Evolutionary conservation across 2,888 invertebrate species (phyloP).

Genomic region (Hirtodrosophila duncani): DNA sequence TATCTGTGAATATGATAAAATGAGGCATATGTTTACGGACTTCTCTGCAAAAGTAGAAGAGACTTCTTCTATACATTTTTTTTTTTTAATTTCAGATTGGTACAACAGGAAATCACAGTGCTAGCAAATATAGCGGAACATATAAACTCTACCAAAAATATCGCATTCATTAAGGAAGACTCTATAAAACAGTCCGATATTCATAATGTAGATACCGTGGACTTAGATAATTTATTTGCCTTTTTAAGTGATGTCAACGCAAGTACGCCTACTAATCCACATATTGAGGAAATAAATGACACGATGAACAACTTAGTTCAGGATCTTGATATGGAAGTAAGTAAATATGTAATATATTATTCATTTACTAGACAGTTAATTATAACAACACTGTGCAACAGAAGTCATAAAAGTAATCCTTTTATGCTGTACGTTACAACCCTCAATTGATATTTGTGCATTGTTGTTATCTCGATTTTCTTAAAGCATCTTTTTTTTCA

Average conservation of each 20-base stretch:
- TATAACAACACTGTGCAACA: too few relatives aligned
- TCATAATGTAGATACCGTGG: constrained; percentile 85
- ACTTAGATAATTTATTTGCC: constrained; percentile 92
- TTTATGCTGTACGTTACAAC: too few relatives aligned
- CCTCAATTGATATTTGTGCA: too few relatives aligned
- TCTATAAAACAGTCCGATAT: constrained; percentile 54
- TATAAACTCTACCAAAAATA: constrained; percentile 81
- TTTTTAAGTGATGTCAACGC: constrained; percentile 89
- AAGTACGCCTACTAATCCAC: constrained; percentile 81
- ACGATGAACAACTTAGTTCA: constrained; percentile 90
- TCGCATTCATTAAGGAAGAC: constrained; percentile 9
- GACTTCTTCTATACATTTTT: neutral
- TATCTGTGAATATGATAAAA: too few relatives aligned
- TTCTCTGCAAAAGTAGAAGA: too few relatives aligned
- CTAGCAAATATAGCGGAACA: constrained; percentile 87
- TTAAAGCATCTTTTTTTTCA: too few relatives aligned
- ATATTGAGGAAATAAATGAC: constrained; percentile 90
- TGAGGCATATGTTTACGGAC: too few relatives aligned
- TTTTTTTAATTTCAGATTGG: constrained; percentile 80
- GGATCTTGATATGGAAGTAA: constrained; percentile 88
- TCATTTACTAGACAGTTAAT: too few relatives aligned
- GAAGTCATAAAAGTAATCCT: too few relatives aligned
- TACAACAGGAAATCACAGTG: constrained; percentile 84
- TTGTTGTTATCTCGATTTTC: too few relatives aligned
- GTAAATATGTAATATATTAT: constrained; percentile 12